Evolutionary conservation across 1,140 invertebrate species (phyloP).

Genomic region (Hylyphantes graminicola): DNA sequence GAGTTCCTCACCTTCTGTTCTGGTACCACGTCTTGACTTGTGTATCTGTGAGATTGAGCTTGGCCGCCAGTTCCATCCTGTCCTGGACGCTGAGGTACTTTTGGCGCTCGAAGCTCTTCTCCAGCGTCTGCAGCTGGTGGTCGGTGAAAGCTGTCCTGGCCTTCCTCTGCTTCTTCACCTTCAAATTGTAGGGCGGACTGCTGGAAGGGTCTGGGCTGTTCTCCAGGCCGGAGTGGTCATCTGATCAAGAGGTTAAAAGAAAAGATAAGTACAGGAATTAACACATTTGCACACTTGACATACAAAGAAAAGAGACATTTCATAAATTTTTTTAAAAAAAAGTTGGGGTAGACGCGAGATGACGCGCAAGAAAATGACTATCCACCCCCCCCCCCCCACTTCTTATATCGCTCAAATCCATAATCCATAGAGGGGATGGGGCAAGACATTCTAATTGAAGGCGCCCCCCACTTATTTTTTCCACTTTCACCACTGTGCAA

Average conservation of each 20-base stretch:
- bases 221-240: constrained; percentile 46
- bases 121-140: constrained; percentile 86
- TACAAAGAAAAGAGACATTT: no score
- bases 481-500: no score
- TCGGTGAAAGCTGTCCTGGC: constrained; percentile 98
- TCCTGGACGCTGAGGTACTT: constrained; percentile 99
- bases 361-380: no score
- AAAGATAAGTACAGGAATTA: neutral
- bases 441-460: no score
- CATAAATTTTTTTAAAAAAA: no score
- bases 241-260: constrained; percentile 23
- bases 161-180: constrained; percentile 92
- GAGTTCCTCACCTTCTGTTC: constrained; percentile 86
- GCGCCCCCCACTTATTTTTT: no score
- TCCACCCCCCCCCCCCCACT: no score
- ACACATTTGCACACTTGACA: no score
- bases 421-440: no score
- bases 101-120: constrained; percentile 97
- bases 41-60: constrained; percentile 95
- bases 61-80: constrained; percentile 96
- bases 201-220: constrained; percentile 46
- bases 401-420: no score
- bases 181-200: constrained; percentile 61
- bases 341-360: no score
- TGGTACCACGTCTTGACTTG: constrained; percentile 99